Evolutionary conservation across 2,797 vertebrate species (phyloP), one percentile per base, ranked within the genome.

Genomic region (Borostomias antarcticus): DNA sequence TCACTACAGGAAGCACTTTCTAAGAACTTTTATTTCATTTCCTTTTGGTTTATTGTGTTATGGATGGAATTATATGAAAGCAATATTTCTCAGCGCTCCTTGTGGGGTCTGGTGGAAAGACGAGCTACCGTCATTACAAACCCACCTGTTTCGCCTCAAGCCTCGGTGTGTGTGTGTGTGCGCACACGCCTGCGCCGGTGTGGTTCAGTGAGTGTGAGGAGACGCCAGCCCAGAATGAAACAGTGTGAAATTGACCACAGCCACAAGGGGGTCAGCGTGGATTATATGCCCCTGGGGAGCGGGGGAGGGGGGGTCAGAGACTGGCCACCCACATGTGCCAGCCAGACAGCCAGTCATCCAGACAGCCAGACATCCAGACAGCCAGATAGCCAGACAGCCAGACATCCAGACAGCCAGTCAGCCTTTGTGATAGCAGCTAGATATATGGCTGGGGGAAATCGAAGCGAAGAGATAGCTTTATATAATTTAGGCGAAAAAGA

Each of bases 161-260:
- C 40, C 64, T 50, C 19, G 33, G 7, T 29, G 17, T 30, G 28
- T 54, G 35, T 56, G 45, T 1, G 48, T 65, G 19, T 73, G n/a
- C n/a, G n/a, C n/a, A n/a, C n/a, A n/a, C n/a, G n/a, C n/a, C n/a
- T 29, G 61, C 66, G 26, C 33, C 40, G 9, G 30, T 35, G 72
- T 69, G 43, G 67, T 57, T 64, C 72, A 67, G 52, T 57, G 62
- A 33, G 63, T 60, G 63, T 75, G 62, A 66, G 76, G 13, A 45
- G 76, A 81, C 78, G 77, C 84, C 76, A 76, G 63, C 66, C 68
- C 68, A 72, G 79, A 58, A 72, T 21, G 23, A 58, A 53, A 47
- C 26, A 82, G 85, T 87, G 85, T 87, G 85, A 88, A 89, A 91
- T 83, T 89, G 88, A 89, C 86, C 86, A 70, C 65, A 64, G 69